Percentiles rank a stretch among this genome's conserved stretches.
Conservation (phyloP, 53 echinoderm and acorn worm genomes). For the Holothuria leucospilota region DNA sequence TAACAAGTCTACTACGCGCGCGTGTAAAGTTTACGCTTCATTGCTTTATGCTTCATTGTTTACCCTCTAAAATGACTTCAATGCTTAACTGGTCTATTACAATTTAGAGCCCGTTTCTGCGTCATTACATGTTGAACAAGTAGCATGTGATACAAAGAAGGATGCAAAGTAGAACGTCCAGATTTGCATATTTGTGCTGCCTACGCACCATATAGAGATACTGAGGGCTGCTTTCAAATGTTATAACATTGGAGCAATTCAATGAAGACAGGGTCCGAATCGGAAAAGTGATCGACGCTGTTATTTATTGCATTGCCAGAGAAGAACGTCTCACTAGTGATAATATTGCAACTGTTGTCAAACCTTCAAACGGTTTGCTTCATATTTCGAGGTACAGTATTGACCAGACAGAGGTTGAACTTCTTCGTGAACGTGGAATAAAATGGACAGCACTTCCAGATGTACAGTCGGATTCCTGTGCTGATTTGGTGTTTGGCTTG, state of each 20-base stretch:
- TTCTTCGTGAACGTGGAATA: slow-evolving; percentile 34
- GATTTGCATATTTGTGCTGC: no score
- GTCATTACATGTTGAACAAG: no score
- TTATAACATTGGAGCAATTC: neutral
- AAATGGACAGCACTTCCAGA: slow-evolving; percentile 28
- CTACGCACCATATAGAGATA: neutral
- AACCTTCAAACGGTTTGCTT: neutral
- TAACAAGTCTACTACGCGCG: no score
- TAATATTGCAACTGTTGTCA: neutral
- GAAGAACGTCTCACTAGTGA: neutral
- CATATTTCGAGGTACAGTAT: neutral
- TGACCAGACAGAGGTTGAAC: slow-evolving; percentile 6
- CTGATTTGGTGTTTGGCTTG: slow-evolving; percentile 40
- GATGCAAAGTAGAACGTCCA: no score
- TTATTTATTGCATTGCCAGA: neutral
- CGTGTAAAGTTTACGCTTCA: no score
- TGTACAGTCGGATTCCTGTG: slow-evolving; percentile 23
- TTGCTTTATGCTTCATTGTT: no score
- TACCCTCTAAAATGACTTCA: no score
- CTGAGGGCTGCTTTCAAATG: no score
- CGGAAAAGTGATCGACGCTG: neutral
- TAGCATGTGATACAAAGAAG: no score
- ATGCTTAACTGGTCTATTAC: no score
- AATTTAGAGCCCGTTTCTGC: no score
- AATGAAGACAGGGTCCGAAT: neutral